Conservation (phyloP, 2,888 invertebrate species). For the Cylindroiulus punctatus region DNA sequence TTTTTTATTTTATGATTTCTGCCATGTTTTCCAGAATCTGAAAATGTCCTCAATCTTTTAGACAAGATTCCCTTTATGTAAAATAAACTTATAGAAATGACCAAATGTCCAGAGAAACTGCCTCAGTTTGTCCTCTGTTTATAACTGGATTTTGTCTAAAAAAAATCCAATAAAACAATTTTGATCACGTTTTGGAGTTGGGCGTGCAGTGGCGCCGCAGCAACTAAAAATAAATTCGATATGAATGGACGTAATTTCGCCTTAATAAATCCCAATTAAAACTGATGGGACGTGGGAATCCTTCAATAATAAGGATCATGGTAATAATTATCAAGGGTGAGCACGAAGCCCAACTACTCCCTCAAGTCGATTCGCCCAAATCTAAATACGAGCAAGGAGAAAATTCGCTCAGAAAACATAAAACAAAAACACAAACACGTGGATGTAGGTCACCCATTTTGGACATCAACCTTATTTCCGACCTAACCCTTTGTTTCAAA, state of each 20-base stretch:
- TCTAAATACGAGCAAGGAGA: neutral
- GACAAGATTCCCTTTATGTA: too few relatives aligned
- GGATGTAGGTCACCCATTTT: conserved; percentile 1
- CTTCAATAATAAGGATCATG: neutral
- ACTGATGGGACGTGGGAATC: neutral
- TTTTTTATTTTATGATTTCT: too few relatives aligned
- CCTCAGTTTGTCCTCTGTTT: too few relatives aligned
- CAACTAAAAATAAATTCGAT: too few relatives aligned
- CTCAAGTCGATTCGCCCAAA: neutral
- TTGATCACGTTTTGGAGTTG: too few relatives aligned
- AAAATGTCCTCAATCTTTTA: too few relatives aligned
- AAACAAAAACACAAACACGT: neutral
- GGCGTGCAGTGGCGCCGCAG: too few relatives aligned
- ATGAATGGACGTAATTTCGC: neutral
- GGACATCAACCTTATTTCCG: neutral
- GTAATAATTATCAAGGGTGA: neutral
- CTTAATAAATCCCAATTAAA: conserved; percentile 31
- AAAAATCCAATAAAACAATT: too few relatives aligned
- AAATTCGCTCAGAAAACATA: neutral
- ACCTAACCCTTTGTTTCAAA: neutral
- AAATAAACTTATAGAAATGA: too few relatives aligned
- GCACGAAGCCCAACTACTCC: neutral
- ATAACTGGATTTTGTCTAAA: too few relatives aligned
- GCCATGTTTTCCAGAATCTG: too few relatives aligned
- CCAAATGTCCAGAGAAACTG: too few relatives aligned